Percentiles rank a stretch among this genome's conserved stretches.
Conservation (phyloP, 35 echinoderm and acorn worm genomes). For the Holothuria glaberrima region DNA sequence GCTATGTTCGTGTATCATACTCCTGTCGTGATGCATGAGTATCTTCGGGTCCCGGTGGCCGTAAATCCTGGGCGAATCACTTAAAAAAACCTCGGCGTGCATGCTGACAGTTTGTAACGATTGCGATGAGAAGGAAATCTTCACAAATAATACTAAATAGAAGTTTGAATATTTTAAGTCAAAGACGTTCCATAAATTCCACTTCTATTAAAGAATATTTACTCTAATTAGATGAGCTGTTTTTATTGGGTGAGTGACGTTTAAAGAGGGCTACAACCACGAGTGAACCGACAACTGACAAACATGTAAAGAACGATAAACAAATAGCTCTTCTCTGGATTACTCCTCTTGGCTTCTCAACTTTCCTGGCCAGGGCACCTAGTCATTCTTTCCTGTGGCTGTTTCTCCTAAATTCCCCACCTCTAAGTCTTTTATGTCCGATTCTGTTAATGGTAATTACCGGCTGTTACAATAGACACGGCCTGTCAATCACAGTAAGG, state of each 20-base stretch:
- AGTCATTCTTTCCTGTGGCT: neutral
- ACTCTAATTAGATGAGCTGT: no score
- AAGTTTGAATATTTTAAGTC: no score
- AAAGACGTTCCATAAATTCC: no score
- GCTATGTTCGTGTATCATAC: no score
- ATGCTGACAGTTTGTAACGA: neutral
- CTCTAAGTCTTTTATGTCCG: neutral
- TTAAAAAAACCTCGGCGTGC: constrained; percentile 28
- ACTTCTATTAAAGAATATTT: no score
- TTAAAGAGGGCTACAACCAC: no score
- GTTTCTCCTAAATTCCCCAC: constrained; percentile 21
- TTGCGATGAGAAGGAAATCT: no score
- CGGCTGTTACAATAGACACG: neutral
- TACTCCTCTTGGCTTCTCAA: neutral
- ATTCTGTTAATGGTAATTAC: neutral
- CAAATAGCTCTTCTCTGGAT: neutral
- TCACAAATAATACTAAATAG: no score
- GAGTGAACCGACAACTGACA: no score
- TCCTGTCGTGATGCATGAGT: no score
- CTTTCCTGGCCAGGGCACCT: neutral
- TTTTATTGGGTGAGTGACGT: no score
- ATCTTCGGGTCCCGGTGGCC: neutral
- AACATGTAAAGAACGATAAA: constrained; percentile 4
- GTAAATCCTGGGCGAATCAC: constrained; percentile 10
- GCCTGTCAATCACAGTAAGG: constrained; percentile 5